These are phyloP conservation scores for Hirundo rustica DNA, from an alignment of 2,797 vertebrate genomes.

Conservation along the genomic window DNA sequence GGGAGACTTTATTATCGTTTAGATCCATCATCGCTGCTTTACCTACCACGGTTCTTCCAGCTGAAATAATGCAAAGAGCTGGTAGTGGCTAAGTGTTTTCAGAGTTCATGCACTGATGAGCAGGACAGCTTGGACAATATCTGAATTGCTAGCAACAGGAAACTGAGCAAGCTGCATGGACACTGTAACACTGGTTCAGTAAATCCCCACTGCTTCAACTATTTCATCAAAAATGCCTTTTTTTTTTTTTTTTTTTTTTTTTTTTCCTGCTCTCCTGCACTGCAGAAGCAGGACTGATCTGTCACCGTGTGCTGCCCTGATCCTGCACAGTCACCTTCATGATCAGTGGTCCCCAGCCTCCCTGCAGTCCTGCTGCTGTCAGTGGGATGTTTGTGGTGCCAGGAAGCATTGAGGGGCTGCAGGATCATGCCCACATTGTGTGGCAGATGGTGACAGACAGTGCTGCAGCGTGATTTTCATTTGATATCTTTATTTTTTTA, in stretches of 20 bases:
- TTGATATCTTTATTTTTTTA: not conserved
- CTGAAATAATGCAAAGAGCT: constrained; percentile 72
- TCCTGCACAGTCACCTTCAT: not conserved
- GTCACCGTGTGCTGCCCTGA: not conserved
- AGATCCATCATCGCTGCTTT: constrained; percentile 67
- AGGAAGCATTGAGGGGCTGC: not conserved
- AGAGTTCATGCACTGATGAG: constrained; percentile 66
- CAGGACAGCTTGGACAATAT: constrained; percentile 55
- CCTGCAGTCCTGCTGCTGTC: not conserved
- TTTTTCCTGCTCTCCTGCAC: not conserved
- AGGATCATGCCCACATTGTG: not conserved
- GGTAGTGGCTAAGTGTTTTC: constrained; percentile 69
- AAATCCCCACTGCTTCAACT: constrained; percentile 10
- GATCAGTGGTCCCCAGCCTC: not conserved
- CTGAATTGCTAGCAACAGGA: constrained; percentile 42
- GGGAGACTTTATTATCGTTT: constrained; percentile 65
- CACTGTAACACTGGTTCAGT: constrained; percentile 4
- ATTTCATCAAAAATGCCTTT: not conserved
- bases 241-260: not conserved
- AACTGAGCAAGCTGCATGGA: constrained; percentile 34
- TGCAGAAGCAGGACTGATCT: not conserved
- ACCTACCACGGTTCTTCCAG: constrained; percentile 49
- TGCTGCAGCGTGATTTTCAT: not conserved
- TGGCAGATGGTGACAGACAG: not conserved
- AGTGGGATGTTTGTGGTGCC: not conserved